phyloP scores from a whole-genome alignment of 2,113 vertebrate species.

The Dasyurus viverrinus region DNA sequence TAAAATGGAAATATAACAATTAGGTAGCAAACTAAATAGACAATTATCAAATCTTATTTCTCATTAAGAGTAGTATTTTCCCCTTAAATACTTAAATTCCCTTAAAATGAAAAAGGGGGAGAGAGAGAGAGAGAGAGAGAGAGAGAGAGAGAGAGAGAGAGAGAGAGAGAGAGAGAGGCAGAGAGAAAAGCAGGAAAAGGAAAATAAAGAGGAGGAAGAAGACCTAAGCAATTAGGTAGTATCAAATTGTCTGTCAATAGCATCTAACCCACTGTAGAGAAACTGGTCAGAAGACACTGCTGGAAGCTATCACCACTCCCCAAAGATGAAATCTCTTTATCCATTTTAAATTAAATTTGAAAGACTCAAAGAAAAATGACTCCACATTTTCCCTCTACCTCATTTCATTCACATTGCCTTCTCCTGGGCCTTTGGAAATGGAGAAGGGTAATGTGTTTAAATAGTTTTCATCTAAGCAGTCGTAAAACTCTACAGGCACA shows the following conservation, averaged over 20 bases:
- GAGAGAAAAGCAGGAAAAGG: no score
- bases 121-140: not conserved
- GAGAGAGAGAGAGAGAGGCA: not conserved
- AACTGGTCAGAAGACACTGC: constrained; percentile 19
- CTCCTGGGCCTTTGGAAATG: constrained; percentile 70
- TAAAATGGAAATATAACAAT: not conserved
- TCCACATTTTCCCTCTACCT: constrained; percentile 70
- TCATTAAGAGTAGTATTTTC: not conserved
- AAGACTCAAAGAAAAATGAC: constrained; percentile 42
- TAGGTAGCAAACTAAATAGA: constrained; percentile 43
- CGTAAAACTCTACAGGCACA: constrained; percentile 72
- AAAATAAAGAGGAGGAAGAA: not conserved
- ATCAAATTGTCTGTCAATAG: not conserved
- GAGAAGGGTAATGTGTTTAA: constrained; percentile 74
- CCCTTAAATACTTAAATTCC: not conserved
- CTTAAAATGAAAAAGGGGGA: not conserved
- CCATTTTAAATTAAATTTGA: constrained; percentile 72
- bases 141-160: not conserved
- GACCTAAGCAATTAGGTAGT: not conserved
- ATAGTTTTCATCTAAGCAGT: constrained; percentile 71
- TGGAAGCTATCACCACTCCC: constrained; percentile 5
- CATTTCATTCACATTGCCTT: constrained; percentile 72
- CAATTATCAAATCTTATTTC: not conserved
- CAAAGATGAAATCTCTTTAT: constrained; percentile 57
- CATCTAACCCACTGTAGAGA: constrained; percentile 6